Conservation (phyloP, 1,140 invertebrate species). For the Gryon sp. region DNA sequence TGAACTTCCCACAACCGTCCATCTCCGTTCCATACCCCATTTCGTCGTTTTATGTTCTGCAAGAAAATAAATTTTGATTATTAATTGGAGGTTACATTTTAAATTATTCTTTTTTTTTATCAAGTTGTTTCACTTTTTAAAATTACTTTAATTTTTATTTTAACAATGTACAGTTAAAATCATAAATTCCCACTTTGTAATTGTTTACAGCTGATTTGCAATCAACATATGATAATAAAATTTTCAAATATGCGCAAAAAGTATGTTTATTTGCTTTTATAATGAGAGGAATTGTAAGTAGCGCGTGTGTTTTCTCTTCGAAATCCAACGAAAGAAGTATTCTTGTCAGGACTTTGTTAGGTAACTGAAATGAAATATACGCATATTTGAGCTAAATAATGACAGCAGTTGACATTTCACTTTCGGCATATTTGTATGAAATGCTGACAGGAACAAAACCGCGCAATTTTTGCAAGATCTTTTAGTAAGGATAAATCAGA, state of each 20-base stretch:
- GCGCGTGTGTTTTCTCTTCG: too few relatives aligned
- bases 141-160: neutral
- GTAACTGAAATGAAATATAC: neutral
- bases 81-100: neutral
- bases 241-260: too few relatives aligned
- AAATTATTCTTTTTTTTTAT: too few relatives aligned
- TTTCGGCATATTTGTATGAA: slow-evolving; percentile 5
- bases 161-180: too few relatives aligned
- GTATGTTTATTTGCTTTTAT: too few relatives aligned
- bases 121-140: neutral
- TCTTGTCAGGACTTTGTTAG: neutral
- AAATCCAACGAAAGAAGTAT: slow-evolving; percentile 2
- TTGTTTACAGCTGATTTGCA: too few relatives aligned
- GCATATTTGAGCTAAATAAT: slow-evolving; percentile 4
- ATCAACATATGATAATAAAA: too few relatives aligned
- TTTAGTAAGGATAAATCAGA: slow-evolving; percentile 5
- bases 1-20: slow-evolving; percentile 88
- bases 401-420: neutral
- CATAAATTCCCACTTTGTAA: too few relatives aligned
- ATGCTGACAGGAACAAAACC: slow-evolving; percentile 9
- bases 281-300: too few relatives aligned
- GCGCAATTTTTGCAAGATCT: slow-evolving; percentile 15
- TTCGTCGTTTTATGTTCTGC: neutral
- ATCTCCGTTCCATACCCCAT: slow-evolving; percentile 87
- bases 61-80: slow-evolving; percentile 19